Evolutionary conservation across 2,113 vertebrate species (phyloP), one percentile per base, ranked within the genome.

Genomic region (Malurus melanocephalus): DNA sequence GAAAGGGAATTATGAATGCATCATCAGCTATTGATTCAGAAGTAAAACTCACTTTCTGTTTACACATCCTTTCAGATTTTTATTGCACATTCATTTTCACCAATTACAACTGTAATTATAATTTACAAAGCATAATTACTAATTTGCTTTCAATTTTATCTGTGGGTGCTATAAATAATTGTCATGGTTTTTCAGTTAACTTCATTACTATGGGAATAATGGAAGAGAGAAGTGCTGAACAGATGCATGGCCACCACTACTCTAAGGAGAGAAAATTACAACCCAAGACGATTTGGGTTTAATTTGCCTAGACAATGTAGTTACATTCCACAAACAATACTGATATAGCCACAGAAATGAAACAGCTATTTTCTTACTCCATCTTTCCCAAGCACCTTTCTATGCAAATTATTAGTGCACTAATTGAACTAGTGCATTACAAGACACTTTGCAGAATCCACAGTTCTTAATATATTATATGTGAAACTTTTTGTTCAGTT

Each of bases 21-120:
- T 84, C 51, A 88, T 85, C 43, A 52, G 23, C 66, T 93, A 85
- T 85, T 87, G 89, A 94, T 89, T 94, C 64, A 95, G 77, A 89
- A 74, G 62, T 48, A 52, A 94, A 91, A 77, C 73, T 90, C 71
- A 73, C 75, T 94, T 92, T 89, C 71, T 92, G 85, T 95, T 95
- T 93, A 89, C 40, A 76, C 35, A 76, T 82, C 40, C 60, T 90
- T 90, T 94, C 78, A 73, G 67, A 55, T 87, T 89, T 88, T 93
- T 94, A 85, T 90, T 90, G 72, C 33, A 62, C 42, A 68, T 87
- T 92, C 32, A 59, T 87, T 94, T 95, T 89, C 87, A 85, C 78
- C 81, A 92, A 77, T 94, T 95, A 80, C 68, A 89, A 87, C 59
- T 82, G 77, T 83, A 91, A 92, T 91, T 94, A 78, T 89, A 82